A percentile compares a stretch with the other conserved stretches of the same genome.
Conservation (phyloP, 2,113 vertebrate species). For the Neoarius graeffei region DNA sequence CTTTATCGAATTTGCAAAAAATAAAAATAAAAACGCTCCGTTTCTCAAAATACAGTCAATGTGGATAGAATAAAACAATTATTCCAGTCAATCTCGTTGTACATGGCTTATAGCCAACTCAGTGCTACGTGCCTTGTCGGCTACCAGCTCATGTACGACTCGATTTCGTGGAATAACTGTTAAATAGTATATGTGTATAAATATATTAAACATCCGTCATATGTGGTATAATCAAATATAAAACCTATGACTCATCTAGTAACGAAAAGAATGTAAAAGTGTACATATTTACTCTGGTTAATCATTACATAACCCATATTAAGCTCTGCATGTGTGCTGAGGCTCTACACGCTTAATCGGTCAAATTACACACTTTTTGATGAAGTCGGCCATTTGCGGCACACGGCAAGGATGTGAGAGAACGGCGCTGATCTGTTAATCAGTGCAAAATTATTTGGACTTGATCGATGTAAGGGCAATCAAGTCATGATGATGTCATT, state of each 20-base stretch:
- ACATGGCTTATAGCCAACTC: too few species aligned
- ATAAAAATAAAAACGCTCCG: too few species aligned
- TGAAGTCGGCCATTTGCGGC: neutral
- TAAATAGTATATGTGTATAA: neutral
- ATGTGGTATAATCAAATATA: neutral
- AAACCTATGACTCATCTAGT: neutral
- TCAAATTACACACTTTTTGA: neutral
- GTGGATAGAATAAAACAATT: too few species aligned
- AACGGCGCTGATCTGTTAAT: constrained; percentile 1
- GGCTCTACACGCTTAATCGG: neutral
- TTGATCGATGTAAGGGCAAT: neutral
- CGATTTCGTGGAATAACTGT: too few species aligned
- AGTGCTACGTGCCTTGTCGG: too few species aligned
- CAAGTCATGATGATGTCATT: neutral
- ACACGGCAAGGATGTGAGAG: neutral
- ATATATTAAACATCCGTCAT: neutral
- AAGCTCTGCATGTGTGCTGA: neutral
- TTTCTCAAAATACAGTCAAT: too few species aligned
- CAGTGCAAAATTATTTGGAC: neutral
- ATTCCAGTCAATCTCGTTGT: too few species aligned
- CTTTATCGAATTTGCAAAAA: too few species aligned
- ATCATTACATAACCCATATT: too few species aligned
- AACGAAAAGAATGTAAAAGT: neutral
- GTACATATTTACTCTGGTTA: neutral
- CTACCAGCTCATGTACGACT: too few species aligned